Percentiles rank a stretch among this genome's conserved stretches.
Conservation (phyloP, 2,113 vertebrate genomes). For the Neoarius graeffei region DNA sequence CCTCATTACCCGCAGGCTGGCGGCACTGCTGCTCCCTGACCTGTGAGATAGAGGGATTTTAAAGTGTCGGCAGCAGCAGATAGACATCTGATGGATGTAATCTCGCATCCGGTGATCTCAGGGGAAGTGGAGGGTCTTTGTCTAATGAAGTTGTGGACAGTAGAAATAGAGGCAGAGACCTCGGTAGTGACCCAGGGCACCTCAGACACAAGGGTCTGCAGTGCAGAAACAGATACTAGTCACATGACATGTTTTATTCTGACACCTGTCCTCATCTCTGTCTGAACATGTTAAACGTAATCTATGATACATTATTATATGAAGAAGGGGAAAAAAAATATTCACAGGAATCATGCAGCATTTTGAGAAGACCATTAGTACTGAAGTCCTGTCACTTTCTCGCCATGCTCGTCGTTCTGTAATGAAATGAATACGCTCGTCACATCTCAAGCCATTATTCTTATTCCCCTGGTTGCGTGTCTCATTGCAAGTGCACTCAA, state of each 20-base stretch:
- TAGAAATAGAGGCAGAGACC: slow-evolving; percentile 29
- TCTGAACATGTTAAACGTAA: background rate
- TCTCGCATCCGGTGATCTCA: slow-evolving; percentile 36
- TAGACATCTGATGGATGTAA: slow-evolving; percentile 44
- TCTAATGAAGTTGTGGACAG: slow-evolving; percentile 41
- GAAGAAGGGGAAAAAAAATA: background rate
- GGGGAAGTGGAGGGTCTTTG: slow-evolving; percentile 26
- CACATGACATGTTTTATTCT: slow-evolving; percentile 1
- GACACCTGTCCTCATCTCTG: background rate
- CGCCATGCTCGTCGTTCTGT: background rate
- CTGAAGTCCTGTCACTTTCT: slow-evolving; percentile 1
- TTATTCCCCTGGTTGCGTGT: background rate
- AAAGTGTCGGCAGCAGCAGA: slow-evolving; percentile 39
- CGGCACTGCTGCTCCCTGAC: slow-evolving; percentile 47
- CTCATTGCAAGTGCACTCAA: background rate
- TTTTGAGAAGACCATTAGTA: background rate
- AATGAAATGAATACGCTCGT: background rate
- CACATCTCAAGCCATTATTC: slow-evolving; percentile 6
- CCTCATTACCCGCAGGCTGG: slow-evolving; percentile 38
- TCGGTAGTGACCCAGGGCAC: slow-evolving; percentile 19
- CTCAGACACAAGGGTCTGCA: slow-evolving; percentile 1
- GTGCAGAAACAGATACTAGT: slow-evolving; percentile 14
- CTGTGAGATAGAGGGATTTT: slow-evolving; percentile 51
- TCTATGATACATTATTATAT: background rate
- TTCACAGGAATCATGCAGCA: background rate